Evolutionary conservation across 2,113 vertebrate species (phyloP), one percentile per base, ranked within the genome.

Genomic region (Lucifuga dentata): DNA sequence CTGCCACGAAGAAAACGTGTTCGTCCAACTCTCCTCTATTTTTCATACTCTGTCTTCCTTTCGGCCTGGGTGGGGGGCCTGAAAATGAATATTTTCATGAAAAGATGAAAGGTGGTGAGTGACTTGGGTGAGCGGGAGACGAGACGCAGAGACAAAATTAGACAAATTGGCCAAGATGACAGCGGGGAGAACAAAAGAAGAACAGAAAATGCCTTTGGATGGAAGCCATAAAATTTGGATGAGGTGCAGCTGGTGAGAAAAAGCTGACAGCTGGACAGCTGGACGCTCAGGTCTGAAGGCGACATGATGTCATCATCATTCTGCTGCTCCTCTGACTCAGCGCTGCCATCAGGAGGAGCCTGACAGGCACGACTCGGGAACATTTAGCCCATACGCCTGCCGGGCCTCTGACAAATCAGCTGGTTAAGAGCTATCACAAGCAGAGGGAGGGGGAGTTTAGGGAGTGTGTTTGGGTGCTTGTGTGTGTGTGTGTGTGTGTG

Each of bases 321-420:
- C 23, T 46, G 55, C 45, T 35, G 35, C 41, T 46, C 40, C 46
- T 23, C 66, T 35, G 44, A 56, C 38, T 68, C 52, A 16, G 20
- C 1, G 19, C 32, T 33, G 44, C 36, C 65, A 50, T 71, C 66
- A 66, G 68, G 41, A 53, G 32, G 20, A 49, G 82, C 81, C 69
- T 82, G 86, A 89, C 68, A 67, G 73, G 45, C 9, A n/a, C 46
- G 2, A 39, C 74, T 73, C 40, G 40, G 80, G 66, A 86, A 68
- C 68, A 46, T 75, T 88, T 78, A 85, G 70, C 43, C 33, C 67
- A 55, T 68, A 60, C 33, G 78, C 46, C 70, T 48, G 60, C 67
- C 53, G 57, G n/a, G 78, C 53, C 78, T 73, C 68, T 78, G 87
- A 91, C 85, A 88, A 87, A 92, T 90, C 80, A 86, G 85, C 82